Base-by-base conservation (phyloP, 2,888 invertebrate species). In the Diplolepis rosae region DNA sequence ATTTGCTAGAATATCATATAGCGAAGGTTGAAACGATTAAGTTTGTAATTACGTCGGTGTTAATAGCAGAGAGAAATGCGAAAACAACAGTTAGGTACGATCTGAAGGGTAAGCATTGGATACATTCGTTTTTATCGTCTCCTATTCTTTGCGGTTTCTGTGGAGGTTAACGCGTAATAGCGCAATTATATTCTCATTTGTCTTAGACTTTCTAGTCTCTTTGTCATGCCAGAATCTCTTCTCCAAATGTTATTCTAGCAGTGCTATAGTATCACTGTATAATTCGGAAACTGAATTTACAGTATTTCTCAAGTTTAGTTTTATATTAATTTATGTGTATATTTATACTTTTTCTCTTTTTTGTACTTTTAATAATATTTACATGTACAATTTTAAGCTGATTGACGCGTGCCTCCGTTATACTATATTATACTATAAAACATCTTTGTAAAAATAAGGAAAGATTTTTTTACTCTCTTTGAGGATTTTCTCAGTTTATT, bases 171-270 rank as follows among this genome's bases (percentile, higher is more conserved):
- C 39, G 39, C n/a, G n/a, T 61, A 39, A 61, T 61, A 18, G 61
- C 39, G 61, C 61, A 61, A 61, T 61, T 61, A 61, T 61, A 61
- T 61, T 61, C 61, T 61, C 61, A 61, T 61, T 61, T 61, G 61
- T 61, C 52, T 52, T 61, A 61, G 61, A 61, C 61, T 39, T 56
- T 56, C 61, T 61, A 39, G 39, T 61, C 61, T 61, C 39, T 27
- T 61, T 61, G 35, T 61, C 22, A 24, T 24, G 39, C 39, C 39
- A 7, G 24, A 22, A 39, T 27, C 61, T 61, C n/a, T 50, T 13
- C 27, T 27, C 35, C 15, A 61, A 61, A 61, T 27, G 39, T 24
- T 61, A 27, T n/a, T 61, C 27, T 39, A 22, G n/a, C 61, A 39
- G 2, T 35, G 18, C 2, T n/a, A 35, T 2, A 35, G 35, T 56